Conservation (phyloP, 2,888 invertebrate species). For the Eilema griseolum region DNA sequence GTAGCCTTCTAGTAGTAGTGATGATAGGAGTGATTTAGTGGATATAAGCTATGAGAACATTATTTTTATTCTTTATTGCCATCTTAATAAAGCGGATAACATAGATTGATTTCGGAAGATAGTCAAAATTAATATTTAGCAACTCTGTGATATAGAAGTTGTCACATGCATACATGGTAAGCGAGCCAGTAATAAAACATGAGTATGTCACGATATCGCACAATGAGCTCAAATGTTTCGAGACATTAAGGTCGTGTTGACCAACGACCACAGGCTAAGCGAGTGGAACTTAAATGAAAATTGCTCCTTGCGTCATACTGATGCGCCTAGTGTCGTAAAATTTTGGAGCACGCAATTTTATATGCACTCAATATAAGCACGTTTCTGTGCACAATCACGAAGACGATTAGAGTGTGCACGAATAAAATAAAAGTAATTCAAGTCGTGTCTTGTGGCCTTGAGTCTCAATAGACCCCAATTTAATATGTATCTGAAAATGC, state of each 20-base stretch:
- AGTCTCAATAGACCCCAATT: conserved; percentile 12
- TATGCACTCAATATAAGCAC: conserved; percentile 37
- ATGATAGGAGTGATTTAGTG: not conserved
- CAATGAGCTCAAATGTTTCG: conserved; percentile 51
- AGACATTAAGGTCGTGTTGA: conserved; percentile 67
- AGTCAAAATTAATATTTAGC: not conserved
- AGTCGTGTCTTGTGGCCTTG: conserved; percentile 11
- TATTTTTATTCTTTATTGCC: not conserved
- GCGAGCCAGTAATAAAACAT: conserved; percentile 31
- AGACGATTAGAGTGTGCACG: conserved; percentile 6
- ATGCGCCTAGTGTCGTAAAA: conserved; percentile 48
- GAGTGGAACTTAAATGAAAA: conserved; percentile 65
- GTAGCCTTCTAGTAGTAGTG: too few relatives aligned
- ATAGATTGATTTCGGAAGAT: not conserved
- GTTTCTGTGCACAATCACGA: conserved; percentile 18
- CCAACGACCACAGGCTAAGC: conserved; percentile 60
- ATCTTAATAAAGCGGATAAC: not conserved
- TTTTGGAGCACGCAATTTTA: conserved; percentile 39
- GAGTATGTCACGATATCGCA: conserved; percentile 41
- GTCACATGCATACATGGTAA: conserved; percentile 40
- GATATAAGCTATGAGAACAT: not conserved
- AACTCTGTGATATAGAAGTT: conserved; percentile 26
- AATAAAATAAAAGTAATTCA: conserved; percentile 7
- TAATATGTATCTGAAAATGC: not conserved
- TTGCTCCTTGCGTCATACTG: conserved; percentile 52